These are phyloP conservation scores for Lordiphosa clarofinis DNA, from an alignment of 1,140 invertebrate genomes.

Conservation along the genomic window DNA sequence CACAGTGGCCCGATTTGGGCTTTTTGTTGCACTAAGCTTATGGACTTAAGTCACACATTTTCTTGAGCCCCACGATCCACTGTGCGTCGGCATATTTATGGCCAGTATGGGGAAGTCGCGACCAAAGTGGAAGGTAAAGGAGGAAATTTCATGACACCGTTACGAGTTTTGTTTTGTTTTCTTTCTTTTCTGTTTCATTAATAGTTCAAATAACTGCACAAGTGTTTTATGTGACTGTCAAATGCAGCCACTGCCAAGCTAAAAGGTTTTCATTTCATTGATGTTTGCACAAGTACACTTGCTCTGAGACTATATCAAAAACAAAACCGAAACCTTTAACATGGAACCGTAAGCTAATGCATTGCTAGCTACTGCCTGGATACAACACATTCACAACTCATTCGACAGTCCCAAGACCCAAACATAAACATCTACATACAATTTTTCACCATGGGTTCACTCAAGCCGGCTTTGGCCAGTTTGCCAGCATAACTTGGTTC, in stretches of 20 bases:
- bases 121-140: conserved; percentile 8
- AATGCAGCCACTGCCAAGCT: conserved; percentile 4
- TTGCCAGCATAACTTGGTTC: not conserved
- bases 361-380: too few species aligned
- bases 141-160: conserved; percentile 25
- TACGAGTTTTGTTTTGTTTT: conserved; percentile 59
- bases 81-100: conserved; percentile 46
- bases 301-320: not conserved
- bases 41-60: too few species aligned
- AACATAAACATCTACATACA: too few species aligned
- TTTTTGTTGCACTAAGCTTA: too few species aligned
- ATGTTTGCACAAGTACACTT: conserved; percentile 36
- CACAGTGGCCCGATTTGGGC: conserved; percentile 3
- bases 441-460: too few species aligned
- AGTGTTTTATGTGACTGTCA: conserved; percentile 29
- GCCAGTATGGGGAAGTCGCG: conserved; percentile 27
- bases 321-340: conserved; percentile 24
- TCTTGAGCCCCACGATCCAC: too few species aligned
- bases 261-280: conserved; percentile 2
- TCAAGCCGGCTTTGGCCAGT: conserved; percentile 6
- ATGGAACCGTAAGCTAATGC: too few species aligned
- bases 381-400: too few species aligned
- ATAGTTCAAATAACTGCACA: conserved; percentile 58
- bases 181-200: conserved; percentile 31
- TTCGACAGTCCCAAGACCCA: too few species aligned